A percentile compares a stretch with the other conserved stretches of the same genome.
These are phyloP conservation scores for Zaprionus taronus DNA, from an alignment of 1,140 invertebrate species.

Conservation along the genomic window DNA sequence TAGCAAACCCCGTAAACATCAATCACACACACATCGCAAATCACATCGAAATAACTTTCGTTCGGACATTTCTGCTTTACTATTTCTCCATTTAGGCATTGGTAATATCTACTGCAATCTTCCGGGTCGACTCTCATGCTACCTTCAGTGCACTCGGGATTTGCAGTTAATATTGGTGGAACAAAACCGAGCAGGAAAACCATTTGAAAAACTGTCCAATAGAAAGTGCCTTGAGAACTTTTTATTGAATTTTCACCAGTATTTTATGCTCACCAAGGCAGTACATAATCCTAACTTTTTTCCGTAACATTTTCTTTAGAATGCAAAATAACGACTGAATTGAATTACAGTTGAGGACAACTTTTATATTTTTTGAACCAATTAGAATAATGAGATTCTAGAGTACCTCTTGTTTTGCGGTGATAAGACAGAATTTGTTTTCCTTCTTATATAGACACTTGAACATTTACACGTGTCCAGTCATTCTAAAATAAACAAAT, in stretches of 20 bases:
- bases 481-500: slow-evolving; percentile 30
- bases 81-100: slow-evolving; percentile 47
- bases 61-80: slow-evolving; percentile 30
- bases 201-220: slow-evolving; percentile 18
- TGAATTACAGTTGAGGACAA: too few species aligned
- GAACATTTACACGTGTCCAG: slow-evolving; percentile 29
- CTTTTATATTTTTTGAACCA: slow-evolving; percentile 50
- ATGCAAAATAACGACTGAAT: slow-evolving; percentile 8
- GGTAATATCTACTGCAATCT: slow-evolving; percentile 53
- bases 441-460: background rate
- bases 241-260: background rate
- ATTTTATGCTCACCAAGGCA: slow-evolving; percentile 39
- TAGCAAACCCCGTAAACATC: slow-evolving; percentile 32
- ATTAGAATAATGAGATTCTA: slow-evolving; percentile 31
- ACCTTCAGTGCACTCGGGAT: slow-evolving; percentile 32
- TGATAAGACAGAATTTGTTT: slow-evolving; percentile 41
- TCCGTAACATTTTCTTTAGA: slow-evolving; percentile 35
- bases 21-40: slow-evolving; percentile 51
- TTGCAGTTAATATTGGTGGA: background rate
- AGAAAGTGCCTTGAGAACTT: background rate
- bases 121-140: slow-evolving; percentile 19
- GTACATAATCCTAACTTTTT: slow-evolving; percentile 16
- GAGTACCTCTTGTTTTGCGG: background rate
- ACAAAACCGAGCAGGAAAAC: slow-evolving; percentile 3
- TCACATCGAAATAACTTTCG: slow-evolving; percentile 49